Conservation (phyloP, 2,113 vertebrate species). For the Mobula birostris region DNA sequence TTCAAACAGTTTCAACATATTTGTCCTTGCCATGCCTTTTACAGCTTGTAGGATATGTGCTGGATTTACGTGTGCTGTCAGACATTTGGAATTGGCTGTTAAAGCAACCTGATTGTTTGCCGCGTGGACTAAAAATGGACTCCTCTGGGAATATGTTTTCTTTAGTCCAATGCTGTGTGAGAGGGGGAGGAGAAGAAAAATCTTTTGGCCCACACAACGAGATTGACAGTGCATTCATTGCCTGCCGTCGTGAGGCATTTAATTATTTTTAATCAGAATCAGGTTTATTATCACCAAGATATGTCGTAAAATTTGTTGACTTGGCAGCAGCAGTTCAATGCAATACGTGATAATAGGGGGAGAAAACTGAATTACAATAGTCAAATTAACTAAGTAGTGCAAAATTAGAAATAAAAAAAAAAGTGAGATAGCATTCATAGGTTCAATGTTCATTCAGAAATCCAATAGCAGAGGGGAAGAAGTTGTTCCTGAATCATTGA, state of each 20-base stretch:
- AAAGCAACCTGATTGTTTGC: conserved; percentile 4
- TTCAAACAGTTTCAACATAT: conserved; percentile 9
- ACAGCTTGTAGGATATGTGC: conserved; percentile 4
- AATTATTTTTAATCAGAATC: background rate
- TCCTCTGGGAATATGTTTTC: conserved; percentile 39
- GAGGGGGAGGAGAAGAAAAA: background rate
- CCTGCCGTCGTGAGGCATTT: background rate
- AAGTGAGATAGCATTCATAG: too few relatives aligned
- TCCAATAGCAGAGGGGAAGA: too few relatives aligned
- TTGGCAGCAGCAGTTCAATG: too few relatives aligned
- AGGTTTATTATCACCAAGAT: too few relatives aligned
- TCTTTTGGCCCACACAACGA: conserved; percentile 40
- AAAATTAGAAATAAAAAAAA: too few relatives aligned
- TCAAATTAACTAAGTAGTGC: too few relatives aligned
- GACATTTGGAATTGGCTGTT: background rate
- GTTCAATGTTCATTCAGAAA: too few relatives aligned
- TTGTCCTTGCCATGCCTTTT: conserved; percentile 5
- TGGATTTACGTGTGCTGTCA: conserved; percentile 24
- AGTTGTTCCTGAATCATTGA: too few relatives aligned
- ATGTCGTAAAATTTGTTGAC: too few relatives aligned
- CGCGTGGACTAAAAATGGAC: conserved; percentile 20
- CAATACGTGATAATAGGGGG: too few relatives aligned
- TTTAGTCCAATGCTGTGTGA: conserved; percentile 35
- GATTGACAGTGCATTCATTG: background rate
- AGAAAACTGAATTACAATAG: too few relatives aligned